Conservation (phyloP, 2,888 invertebrate genomes). For the Cheiracanthium punctorium region DNA sequence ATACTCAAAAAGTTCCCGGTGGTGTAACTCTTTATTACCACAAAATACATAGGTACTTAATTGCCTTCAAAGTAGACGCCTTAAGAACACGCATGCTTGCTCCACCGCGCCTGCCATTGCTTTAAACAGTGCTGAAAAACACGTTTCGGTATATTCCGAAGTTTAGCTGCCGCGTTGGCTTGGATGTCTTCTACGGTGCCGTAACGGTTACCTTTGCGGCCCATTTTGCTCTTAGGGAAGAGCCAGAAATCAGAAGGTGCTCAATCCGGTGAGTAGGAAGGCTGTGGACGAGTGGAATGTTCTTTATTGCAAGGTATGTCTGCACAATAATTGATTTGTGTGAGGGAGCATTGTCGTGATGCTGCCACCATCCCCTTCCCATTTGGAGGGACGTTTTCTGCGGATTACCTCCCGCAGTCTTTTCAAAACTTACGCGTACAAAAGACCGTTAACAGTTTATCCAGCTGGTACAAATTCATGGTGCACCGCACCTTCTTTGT, state of each 20-base stretch:
- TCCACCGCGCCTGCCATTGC: background rate
- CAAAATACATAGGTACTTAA: too few species aligned
- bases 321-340: background rate
- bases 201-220: background rate
- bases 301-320: background rate
- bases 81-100: background rate
- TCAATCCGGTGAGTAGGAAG: background rate
- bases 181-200: background rate
- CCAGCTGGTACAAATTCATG: background rate
- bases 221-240: background rate
- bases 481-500: too few species aligned
- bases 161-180: background rate
- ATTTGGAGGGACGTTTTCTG: background rate
- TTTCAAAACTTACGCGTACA: background rate
- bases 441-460: background rate
- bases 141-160: background rate
- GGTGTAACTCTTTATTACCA: too few species aligned
- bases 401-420: background rate
- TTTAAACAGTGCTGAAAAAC: background rate
- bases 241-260: background rate
- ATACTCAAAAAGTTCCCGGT: too few species aligned
- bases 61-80: background rate
- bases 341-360: background rate
- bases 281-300: background rate
- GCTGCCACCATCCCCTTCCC: background rate